Conservation (phyloP, 2,888 invertebrate genomes). For the Diplazon laetatorius region DNA sequence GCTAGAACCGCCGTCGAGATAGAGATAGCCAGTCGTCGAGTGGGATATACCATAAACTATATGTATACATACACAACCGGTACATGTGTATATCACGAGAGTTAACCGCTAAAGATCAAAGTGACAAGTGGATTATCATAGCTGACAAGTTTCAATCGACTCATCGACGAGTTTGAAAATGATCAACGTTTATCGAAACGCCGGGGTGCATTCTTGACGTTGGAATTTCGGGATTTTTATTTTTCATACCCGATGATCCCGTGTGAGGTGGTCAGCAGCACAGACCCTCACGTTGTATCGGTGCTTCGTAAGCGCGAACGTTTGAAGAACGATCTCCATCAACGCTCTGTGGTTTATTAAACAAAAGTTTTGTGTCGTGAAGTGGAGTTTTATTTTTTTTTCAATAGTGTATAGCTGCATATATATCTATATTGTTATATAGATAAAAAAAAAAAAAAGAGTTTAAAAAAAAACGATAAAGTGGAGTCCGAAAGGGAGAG, state of each 20-base stretch:
- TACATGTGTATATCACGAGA: not conserved
- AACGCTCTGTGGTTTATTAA: conserved; percentile 39
- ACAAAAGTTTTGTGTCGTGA: conserved; percentile 13
- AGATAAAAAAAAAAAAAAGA: not conserved
- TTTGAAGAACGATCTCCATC: conserved; percentile 39
- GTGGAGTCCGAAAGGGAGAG: conserved; percentile 64
- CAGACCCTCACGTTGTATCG: conserved; percentile 36
- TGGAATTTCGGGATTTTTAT: conserved; percentile 5
- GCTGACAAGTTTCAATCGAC: no score
- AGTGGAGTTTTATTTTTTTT: conserved; percentile 9
- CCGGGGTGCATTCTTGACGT: conserved; percentile 35
- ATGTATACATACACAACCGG: not conserved
- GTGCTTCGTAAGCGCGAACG: conserved; percentile 55
- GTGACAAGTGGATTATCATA: not conserved
- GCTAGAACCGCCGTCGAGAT: no score
- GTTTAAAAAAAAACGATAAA: conserved; percentile 57
- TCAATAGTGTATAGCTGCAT: conserved; percentile 9
- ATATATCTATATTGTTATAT: not conserved
- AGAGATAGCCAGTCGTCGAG: no score
- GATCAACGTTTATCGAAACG: conserved; percentile 21
- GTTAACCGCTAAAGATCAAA: not conserved
- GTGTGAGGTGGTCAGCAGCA: conserved; percentile 39
- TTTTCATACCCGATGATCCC: conserved; percentile 45
- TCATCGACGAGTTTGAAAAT: not conserved
- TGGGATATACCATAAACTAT: no score